Evolutionary conservation across 2,797 vertebrate species (phyloP).

Genomic region (Avahi laniger): DNA sequence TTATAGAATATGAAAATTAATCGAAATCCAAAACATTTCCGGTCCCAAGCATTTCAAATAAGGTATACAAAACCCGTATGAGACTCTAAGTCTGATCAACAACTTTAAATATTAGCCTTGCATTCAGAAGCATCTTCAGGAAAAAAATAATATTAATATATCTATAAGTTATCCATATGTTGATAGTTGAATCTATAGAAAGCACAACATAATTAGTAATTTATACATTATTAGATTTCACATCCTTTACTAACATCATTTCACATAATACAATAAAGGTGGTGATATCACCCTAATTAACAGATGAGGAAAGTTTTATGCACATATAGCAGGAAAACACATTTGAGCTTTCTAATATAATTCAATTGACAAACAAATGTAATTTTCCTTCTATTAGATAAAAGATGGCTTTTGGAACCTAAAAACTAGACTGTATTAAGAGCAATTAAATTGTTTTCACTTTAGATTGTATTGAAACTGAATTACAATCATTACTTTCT

Average conservation of each 20-base stretch:
- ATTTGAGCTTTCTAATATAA: constrained; percentile 42
- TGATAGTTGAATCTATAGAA: neutral
- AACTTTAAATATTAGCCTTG: neutral
- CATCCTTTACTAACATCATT: neutral
- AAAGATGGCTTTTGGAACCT: constrained; percentile 29
- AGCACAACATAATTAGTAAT: neutral
- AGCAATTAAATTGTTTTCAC: constrained; percentile 38
- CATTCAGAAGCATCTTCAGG: neutral
- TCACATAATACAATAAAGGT: neutral
- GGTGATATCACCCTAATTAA: neutral
- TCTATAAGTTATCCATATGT: neutral
- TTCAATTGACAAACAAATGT: neutral
- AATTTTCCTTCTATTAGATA: constrained; percentile 42
- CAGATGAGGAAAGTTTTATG: neutral
- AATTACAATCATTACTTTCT: constrained; percentile 59
- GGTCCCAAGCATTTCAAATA: neutral
- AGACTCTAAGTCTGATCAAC: neutral
- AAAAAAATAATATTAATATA: neutral
- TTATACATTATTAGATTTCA: neutral
- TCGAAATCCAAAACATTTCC: neutral
- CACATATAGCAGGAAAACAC: neutral
- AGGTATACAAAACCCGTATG: neutral
- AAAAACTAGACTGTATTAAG: constrained; percentile 46
- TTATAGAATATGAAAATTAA: neutral
- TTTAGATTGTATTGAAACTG: constrained; percentile 45